Conservation (phyloP, 2,888 invertebrate genomes). For the Chrysotoxum bicinctum region DNA sequence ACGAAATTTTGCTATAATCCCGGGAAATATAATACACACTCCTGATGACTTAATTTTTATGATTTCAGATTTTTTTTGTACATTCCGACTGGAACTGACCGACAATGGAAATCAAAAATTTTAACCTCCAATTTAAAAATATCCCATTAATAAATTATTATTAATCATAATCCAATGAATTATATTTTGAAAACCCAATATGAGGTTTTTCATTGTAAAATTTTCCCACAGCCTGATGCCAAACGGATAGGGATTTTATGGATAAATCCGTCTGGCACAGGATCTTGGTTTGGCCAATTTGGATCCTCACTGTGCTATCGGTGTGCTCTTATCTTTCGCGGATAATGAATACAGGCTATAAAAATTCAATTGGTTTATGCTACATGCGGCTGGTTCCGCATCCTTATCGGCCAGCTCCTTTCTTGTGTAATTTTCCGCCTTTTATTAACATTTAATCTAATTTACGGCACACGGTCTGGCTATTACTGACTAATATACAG, state of each 20-base stretch:
- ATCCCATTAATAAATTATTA: not conserved
- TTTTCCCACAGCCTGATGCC: not conserved
- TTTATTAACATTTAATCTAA: conserved; percentile 73
- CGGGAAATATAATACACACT: too few relatives aligned
- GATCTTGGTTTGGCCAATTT: not conserved
- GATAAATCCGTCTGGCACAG: conserved; percentile 16
- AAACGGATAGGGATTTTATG: not conserved
- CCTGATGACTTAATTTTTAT: too few relatives aligned
- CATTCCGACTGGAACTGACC: too few relatives aligned
- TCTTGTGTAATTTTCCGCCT: conserved; percentile 70
- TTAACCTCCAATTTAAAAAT: not conserved
- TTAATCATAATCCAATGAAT: not conserved
- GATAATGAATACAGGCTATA: conserved; percentile 71
- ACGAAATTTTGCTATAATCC: too few relatives aligned
- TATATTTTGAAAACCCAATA: not conserved
- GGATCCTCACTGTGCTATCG: conserved; percentile 15
- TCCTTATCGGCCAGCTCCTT: conserved; percentile 65
- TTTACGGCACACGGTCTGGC: conserved; percentile 71
- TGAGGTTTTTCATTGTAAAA: not conserved
- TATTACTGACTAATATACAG: conserved; percentile 67
- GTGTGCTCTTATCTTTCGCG: conserved; percentile 54
- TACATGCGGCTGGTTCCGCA: conserved; percentile 59
- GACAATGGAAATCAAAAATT: too few relatives aligned
- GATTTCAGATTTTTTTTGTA: too few relatives aligned
- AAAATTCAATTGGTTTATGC: conserved; percentile 64